Conservation (phyloP, 2,888 invertebrate species). For the Pammene aurita region DNA sequence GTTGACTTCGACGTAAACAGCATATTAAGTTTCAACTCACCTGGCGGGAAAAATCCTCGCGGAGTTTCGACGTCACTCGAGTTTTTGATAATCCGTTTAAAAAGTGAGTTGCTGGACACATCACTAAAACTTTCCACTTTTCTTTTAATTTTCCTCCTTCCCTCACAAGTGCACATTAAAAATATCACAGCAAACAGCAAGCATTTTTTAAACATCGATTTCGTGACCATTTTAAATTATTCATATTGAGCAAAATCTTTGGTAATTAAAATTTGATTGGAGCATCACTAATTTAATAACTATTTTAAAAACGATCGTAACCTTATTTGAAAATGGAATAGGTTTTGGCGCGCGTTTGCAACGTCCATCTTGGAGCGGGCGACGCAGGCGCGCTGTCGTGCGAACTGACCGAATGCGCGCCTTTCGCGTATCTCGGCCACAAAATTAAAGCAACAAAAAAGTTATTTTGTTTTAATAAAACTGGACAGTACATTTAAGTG, state of each 20-base stretch:
- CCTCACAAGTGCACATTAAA: conserved; percentile 52
- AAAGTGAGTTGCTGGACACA: conserved; percentile 43
- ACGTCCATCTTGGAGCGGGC: conserved; percentile 58
- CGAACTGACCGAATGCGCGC: conserved; percentile 51
- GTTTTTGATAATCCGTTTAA: conserved; percentile 44
- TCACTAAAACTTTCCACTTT: conserved; percentile 50
- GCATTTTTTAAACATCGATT: conserved; percentile 57
- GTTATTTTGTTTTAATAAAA: conserved; percentile 39
- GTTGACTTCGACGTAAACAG: conserved; percentile 15
- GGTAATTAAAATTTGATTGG: conserved; percentile 35
- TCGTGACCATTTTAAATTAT: conserved; percentile 64
- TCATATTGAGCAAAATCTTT: conserved; percentile 45
- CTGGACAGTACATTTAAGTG: conserved; percentile 28
- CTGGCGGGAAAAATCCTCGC: conserved; percentile 62
- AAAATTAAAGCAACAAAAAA: conserved; percentile 51
- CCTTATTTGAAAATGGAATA: conserved; percentile 16
- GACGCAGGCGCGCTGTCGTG: conserved; percentile 64
- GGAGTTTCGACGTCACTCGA: conserved; percentile 47
- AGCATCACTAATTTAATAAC: conserved; percentile 23
- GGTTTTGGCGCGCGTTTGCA: conserved; percentile 63
- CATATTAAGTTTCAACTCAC: conserved; percentile 49
- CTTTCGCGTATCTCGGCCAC: conserved; percentile 48
- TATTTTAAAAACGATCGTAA: conserved; percentile 24
- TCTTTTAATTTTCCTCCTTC: conserved; percentile 51
- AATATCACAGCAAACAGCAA: conserved; percentile 57